Conservation (phyloP, 64 coral and sea anemone genomes). For the Montipora cactus region DNA sequence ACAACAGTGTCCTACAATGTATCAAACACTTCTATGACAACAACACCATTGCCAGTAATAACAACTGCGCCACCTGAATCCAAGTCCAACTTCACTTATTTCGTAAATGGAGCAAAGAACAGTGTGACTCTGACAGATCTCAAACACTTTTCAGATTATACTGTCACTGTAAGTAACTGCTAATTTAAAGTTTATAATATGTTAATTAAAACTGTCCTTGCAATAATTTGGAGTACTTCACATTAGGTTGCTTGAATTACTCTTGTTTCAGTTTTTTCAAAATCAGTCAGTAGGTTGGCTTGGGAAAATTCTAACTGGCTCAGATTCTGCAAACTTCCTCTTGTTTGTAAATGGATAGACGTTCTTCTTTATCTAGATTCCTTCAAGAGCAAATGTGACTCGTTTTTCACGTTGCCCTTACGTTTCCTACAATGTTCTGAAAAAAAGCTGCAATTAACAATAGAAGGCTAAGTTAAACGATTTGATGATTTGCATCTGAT, state of each 20-base stretch:
- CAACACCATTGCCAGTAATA: background rate
- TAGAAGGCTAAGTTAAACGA: too few relatives aligned
- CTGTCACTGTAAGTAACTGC: slow-evolving; percentile 30
- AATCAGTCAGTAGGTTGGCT: too few relatives aligned
- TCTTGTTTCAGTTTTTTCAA: too few relatives aligned
- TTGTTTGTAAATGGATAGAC: too few relatives aligned
- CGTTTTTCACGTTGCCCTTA: background rate
- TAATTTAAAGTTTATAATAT: background rate
- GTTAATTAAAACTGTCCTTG: too few relatives aligned
- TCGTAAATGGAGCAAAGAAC: slow-evolving; percentile 9
- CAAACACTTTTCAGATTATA: slow-evolving; percentile 75
- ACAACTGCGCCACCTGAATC: background rate
- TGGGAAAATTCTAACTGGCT: too few relatives aligned
- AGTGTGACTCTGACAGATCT: slow-evolving; percentile 29
- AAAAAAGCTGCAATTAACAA: too few relatives aligned
- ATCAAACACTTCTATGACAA: background rate
- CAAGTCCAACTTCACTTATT: background rate
- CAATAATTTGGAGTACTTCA: too few relatives aligned
- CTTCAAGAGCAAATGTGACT: background rate
- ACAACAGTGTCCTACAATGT: background rate
- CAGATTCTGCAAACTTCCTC: too few relatives aligned
- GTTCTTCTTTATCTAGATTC: too few relatives aligned
- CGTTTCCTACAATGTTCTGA: background rate
- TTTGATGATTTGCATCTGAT: too few relatives aligned
- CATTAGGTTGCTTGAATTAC: too few relatives aligned